phyloP scores from a whole-genome alignment of 2,113 vertebrate species.

The Propithecus coquereli region DNA sequence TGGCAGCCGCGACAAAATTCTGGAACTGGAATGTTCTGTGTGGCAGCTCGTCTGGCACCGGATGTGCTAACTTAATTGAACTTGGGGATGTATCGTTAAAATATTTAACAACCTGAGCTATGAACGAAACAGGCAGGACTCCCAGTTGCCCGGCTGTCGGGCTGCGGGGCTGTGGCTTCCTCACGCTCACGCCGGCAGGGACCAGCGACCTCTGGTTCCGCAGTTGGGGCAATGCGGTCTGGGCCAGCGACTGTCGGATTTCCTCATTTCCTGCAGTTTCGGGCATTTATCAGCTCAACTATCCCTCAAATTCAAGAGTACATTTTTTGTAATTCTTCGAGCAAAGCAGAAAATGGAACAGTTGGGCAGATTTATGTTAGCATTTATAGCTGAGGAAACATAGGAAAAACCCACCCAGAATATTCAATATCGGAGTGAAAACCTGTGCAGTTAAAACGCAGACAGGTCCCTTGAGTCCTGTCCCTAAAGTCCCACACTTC shows the following conservation, averaged over 20 bases:
- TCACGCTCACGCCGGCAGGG: background rate
- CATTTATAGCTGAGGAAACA: background rate
- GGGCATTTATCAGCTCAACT: background rate
- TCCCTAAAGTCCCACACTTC: accelerated
- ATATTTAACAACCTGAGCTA: conserved; percentile 54
- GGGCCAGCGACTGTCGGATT: accelerated
- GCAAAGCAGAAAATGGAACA: background rate
- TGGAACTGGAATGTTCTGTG: background rate
- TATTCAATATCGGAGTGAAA: background rate
- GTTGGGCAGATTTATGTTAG: background rate
- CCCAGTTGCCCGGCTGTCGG: background rate
- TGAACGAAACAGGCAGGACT: background rate
- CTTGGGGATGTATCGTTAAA: conserved; percentile 45
- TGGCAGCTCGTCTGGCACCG: background rate
- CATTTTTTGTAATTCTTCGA: background rate
- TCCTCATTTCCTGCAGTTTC: background rate
- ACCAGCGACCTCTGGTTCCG: background rate
- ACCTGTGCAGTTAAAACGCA: accelerated
- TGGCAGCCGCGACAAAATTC: accelerated
- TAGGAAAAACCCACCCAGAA: background rate
- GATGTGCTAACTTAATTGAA: conserved; percentile 7
- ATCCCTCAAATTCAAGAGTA: background rate
- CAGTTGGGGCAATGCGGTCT: accelerated
- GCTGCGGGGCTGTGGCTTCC: background rate
- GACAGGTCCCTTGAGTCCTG: accelerated